Evolutionary conservation across 1,140 invertebrate species (phyloP).

Genomic region (Latrodectus geometricus): DNA sequence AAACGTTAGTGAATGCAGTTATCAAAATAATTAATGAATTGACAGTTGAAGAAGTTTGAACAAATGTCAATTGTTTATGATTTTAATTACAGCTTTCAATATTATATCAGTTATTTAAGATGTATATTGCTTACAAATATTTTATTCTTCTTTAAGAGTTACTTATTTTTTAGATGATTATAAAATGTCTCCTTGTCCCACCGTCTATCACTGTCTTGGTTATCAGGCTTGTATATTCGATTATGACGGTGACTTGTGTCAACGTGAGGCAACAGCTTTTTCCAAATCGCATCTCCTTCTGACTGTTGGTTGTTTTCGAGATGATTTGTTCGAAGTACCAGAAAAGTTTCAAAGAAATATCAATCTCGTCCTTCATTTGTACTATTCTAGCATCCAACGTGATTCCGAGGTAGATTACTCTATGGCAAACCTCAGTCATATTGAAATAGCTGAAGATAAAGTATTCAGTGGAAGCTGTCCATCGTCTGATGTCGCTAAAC

Average conservation of each 20-base stretch:
- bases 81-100: no score
- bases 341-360: constrained; percentile 26
- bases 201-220: constrained; percentile 31
- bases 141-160: neutral
- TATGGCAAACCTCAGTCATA: neutral
- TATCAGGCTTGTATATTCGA: constrained; percentile 33
- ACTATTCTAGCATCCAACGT: neutral
- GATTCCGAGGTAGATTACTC: neutral
- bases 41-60: no score
- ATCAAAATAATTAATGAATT: no score
- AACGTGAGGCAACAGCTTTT: neutral
- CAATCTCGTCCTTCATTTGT: constrained; percentile 16
- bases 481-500: neutral
- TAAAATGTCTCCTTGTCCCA: neutral
- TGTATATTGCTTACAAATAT: neutral
- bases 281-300: neutral
- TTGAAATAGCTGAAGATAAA: constrained; percentile 5
- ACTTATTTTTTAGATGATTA: neutral
- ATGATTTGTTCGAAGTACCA: neutral
- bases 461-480: neutral
- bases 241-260: constrained; percentile 4
- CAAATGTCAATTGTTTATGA: no score
- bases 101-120: no score
- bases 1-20: no score
- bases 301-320: constrained; percentile 4